Base-by-base conservation (phyloP, 2,113 vertebrate genomes). In the Octodon degus region DNA sequence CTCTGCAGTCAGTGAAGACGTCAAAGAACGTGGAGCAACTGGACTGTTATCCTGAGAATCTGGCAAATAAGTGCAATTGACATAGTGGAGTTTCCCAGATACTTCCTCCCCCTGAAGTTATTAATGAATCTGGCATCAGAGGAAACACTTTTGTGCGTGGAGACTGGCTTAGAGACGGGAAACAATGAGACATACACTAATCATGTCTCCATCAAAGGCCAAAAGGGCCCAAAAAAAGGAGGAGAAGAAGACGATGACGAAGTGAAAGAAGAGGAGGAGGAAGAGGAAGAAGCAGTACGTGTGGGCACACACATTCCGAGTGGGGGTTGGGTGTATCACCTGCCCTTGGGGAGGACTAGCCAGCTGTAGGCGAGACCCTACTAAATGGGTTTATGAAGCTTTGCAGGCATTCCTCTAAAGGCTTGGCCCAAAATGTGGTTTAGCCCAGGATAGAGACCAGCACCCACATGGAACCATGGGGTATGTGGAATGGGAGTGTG, bases 1-100 rank as follows among this genome's bases (percentile, higher is more conserved):
- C 50, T 76, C n/a, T 53, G 27, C 94, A 89, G 55, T 86, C 40
- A 47, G 50, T 43, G 74, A 58, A 55, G 68, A 77, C 63, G 50
- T 86, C 84, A 86, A 79, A 91, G 87, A 92, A 58, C 2, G 0
- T 74, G 60, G 34, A 80, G 76, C 24, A 87, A 7, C 4, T 72
- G 34, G 86, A 43, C 17, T 89, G 34, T 43, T 77, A 63, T 63
- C 34, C 43, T 50, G 67, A 95, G 68, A 93, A 40, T 85, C 92
- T 93, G 74, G 58, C 34, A 95, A 96, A 65, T 91, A 47, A 80
- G 94, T 72, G 47, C 43, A 83, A 55, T 40, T 47, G 76, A 70
- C 60, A 70, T 4, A 43, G 82, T 53, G 58, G 34, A 47, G 63
- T 91, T 94, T 97, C 72, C 37, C 27, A 94, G 76, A 32, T 95